These are phyloP conservation scores for Hyla sarda DNA, from an alignment of 2,113 vertebrate species.

Conservation along the genomic window DNA sequence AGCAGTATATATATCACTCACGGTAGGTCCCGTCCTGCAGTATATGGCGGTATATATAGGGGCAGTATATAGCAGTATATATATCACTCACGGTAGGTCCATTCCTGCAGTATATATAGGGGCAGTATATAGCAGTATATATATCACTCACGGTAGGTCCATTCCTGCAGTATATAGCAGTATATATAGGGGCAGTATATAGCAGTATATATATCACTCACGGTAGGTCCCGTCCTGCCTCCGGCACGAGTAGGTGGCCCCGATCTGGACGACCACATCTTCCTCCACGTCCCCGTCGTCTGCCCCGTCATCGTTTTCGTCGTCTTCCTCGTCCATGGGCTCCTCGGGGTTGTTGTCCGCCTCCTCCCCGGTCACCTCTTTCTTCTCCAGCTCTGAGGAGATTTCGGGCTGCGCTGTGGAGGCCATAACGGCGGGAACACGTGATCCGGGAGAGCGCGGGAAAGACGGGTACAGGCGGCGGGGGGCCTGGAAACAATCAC, in stretches of 20 bases:
- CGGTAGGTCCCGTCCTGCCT: conserved; percentile 33
- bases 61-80: too few species aligned
- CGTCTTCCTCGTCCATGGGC: not conserved
- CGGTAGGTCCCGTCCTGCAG: too few species aligned
- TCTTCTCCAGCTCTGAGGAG: conserved; percentile 19
- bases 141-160: too few species aligned
- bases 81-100: too few species aligned
- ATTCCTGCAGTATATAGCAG: too few species aligned
- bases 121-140: too few species aligned
- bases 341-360: conserved; percentile 27
- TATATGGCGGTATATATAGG: too few species aligned
- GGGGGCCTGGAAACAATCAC: not conserved
- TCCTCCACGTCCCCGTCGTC: conserved; percentile 22
- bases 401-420: not conserved
- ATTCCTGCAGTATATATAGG: too few species aligned
- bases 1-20: too few species aligned
- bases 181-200: not conserved
- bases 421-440: conserved; percentile 16
- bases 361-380: conserved; percentile 2
- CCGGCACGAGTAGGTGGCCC: conserved; percentile 39
- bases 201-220: conserved; percentile 15
- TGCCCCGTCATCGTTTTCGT: not conserved
- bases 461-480: not conserved
- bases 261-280: conserved; percentile 17
- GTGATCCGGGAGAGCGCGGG: not conserved